phyloP scores from a whole-genome alignment of 2,888 invertebrate genomes.

The Orthosia gracilis region DNA sequence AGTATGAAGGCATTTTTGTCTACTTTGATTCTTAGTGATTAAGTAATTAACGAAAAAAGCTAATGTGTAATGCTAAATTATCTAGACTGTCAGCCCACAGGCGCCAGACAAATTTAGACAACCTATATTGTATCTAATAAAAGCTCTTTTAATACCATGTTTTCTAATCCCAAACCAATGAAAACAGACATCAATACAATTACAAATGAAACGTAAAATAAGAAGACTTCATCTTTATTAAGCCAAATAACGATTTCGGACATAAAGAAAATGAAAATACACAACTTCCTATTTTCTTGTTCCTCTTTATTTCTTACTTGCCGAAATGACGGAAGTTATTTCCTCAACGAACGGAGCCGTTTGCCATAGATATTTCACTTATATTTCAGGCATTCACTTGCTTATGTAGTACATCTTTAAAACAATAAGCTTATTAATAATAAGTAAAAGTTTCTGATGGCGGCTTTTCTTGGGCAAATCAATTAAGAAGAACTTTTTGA shows the following conservation, averaged over 20 bases:
- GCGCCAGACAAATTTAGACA: too few relatives aligned
- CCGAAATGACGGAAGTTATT: conserved; percentile 33
- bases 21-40: too few relatives aligned
- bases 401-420: conserved; percentile 41
- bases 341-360: conserved; percentile 19
- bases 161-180: background rate
- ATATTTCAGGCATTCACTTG: conserved; percentile 45
- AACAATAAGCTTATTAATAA: conserved; percentile 31
- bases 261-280: conserved; percentile 40
- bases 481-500: too few relatives aligned
- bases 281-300: conserved; percentile 29
- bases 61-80: conserved; percentile 9
- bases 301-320: background rate
- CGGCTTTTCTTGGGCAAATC: too few relatives aligned
- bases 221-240: conserved; percentile 40
- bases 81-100: background rate
- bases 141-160: background rate
- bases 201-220: conserved; percentile 16
- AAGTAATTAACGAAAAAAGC: too few relatives aligned
- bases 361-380: conserved; percentile 48
- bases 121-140: background rate
- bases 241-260: conserved; percentile 39
- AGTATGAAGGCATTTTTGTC: too few relatives aligned
- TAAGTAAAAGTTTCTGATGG: background rate
- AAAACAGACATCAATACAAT: too few relatives aligned